Base-by-base conservation (phyloP, 2,888 invertebrate species). In the Apotomis turbidana region DNA sequence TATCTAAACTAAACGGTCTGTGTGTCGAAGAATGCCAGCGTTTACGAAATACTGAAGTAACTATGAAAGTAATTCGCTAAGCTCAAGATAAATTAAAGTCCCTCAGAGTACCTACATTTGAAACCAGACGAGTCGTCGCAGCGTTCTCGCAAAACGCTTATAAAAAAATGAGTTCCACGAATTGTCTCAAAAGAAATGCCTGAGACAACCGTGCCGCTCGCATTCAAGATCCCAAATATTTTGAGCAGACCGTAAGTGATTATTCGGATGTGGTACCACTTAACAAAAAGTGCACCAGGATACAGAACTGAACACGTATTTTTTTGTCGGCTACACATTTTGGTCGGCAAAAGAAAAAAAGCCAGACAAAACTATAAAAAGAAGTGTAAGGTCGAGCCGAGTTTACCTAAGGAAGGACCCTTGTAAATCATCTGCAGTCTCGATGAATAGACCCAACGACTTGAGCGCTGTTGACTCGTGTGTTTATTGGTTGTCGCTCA, bases 401-500 rank as follows among this genome's bases (percentile, higher is more conserved):
- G 91, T 91, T 92, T 93, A 92, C 93, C 93, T 91, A 93, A 93
- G 90, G 86, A 91, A 90, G 90, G 92, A 88, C 90, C 93, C 93
- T 92, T 93, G 92, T 93, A 93, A 93, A 93, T 93, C 93, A 93
- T 93, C 91, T 87, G 86, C 87, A 86, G 85, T 81, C 83, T 81
- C 87, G 87, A 88, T 90, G 90, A 91, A 92, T 91, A 88, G 86
- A 86, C 82, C 82, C 83, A 85, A 86, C 87, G 86, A 83, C 85
- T 87, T 83, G 84, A 90, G 88, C 89, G 86, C 84, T 91, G 91
- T 93, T 92, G 91, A 92, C 91, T 92, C 81, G 86, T 86, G 84
- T 90, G 89, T 90, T 93, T 93, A 91, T 92, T 90, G 83, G 89
- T 87, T 90, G 90, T 91, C 85, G 73, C 68, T 70, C 71, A 70